Evolutionary conservation across 2,888 invertebrate species (phyloP).

Genomic region (Drosophila engyochracea): DNA sequence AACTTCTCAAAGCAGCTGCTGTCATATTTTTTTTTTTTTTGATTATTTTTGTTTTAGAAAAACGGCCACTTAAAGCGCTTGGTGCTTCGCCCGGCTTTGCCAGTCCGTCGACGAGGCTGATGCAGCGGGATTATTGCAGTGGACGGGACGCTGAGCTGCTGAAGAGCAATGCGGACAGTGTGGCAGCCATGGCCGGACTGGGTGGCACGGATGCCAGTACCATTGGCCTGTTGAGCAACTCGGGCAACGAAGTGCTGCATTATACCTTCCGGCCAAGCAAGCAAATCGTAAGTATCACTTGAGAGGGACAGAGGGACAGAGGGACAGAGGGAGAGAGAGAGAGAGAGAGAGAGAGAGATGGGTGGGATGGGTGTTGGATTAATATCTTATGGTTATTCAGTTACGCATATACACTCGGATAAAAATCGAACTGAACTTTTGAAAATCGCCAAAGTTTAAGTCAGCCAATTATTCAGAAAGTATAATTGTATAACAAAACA

Average conservation of each 20-base stretch:
- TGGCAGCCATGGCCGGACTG: constrained; percentile 54
- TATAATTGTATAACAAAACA: no score
- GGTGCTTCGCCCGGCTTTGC: constrained; percentile 84
- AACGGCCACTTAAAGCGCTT: constrained; percentile 85
- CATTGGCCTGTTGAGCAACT: constrained; percentile 74
- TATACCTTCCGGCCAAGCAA: constrained; percentile 86
- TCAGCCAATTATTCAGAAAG: background rate
- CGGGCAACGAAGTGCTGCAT: constrained; percentile 85
- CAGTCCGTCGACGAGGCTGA: constrained; percentile 84
- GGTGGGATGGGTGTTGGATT: background rate
- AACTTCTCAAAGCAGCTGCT: background rate
- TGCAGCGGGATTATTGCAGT: constrained; percentile 84
- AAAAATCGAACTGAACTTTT: background rate
- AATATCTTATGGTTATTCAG: background rate
- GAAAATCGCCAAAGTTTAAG: background rate
- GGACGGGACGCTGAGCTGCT: constrained; percentile 81
- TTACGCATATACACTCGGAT: background rate
- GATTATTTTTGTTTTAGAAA: constrained; percentile 72
- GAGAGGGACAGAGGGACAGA: background rate
- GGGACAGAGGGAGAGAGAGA: background rate
- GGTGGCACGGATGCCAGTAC: constrained; percentile 64
- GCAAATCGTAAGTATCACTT: constrained; percentile 85
- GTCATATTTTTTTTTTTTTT: background rate
- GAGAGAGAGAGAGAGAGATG: background rate
- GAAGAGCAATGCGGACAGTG: constrained; percentile 70